phyloP scores from a whole-genome alignment of 2,113 vertebrate genomes.

The Melospiza melodia region DNA sequence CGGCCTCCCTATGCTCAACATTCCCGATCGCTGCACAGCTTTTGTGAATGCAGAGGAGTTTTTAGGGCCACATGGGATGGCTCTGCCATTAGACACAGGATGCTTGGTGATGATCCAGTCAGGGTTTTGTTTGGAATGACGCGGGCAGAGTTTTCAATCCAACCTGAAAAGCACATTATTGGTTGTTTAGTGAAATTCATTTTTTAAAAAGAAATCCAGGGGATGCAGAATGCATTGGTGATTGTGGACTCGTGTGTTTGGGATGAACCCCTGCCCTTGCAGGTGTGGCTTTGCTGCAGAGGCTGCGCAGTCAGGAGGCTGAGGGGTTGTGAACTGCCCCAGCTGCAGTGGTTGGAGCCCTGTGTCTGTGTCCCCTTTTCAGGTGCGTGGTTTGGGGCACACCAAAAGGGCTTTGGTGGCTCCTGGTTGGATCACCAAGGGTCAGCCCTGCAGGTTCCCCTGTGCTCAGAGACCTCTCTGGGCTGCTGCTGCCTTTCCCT shows the following conservation, averaged over 20 bases:
- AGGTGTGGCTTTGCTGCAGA: background rate
- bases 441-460: background rate
- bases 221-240: fast-evolving
- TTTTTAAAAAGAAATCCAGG: background rate
- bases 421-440: fast-evolving
- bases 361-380: fast-evolving
- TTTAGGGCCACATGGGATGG: background rate
- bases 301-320: background rate
- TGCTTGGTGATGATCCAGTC: background rate
- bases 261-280: background rate
- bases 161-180: fast-evolving
- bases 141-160: background rate
- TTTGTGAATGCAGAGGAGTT: background rate
- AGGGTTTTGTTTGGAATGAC: background rate
- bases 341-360: fast-evolving
- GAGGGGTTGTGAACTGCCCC: background rate
- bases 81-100: fast-evolving
- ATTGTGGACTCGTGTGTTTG: background rate
- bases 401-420: fast-evolving
- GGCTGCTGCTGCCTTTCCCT: background rate
- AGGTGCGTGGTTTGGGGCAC: fast-evolving
- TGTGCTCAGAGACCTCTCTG: background rate
- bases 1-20: background rate
- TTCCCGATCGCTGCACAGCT: background rate
- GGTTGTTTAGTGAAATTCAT: background rate